Conservation (phyloP, 2,888 invertebrate species). For the Ctena decussata region DNA sequence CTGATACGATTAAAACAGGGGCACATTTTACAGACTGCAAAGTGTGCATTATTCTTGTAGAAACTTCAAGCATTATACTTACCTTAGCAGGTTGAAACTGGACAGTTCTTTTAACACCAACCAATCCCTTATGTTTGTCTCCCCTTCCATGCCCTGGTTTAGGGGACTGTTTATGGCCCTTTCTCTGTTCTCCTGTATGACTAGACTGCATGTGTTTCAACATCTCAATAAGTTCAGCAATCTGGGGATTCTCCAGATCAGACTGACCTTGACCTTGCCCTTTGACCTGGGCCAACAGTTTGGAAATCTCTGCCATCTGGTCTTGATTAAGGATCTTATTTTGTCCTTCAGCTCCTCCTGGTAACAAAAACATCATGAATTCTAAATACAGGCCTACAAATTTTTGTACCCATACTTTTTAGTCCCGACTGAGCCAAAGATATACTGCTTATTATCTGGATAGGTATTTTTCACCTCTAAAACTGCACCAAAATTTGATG, state of each 20-base stretch:
- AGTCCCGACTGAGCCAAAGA: no score
- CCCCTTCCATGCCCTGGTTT: not conserved
- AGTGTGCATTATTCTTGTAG: no score
- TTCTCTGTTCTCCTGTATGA: slow-evolving; percentile 19
- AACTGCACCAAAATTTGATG: no score
- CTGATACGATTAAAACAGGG: no score
- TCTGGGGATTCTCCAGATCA: slow-evolving; percentile 34
- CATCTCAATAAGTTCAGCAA: slow-evolving; percentile 43
- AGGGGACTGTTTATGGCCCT: not conserved
- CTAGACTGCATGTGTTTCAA: slow-evolving; percentile 48
- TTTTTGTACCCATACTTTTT: no score
- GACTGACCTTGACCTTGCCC: slow-evolving; percentile 41
- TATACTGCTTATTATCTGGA: no score
- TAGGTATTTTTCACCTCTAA: no score
- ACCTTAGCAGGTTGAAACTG: slow-evolving; percentile 62
- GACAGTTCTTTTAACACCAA: slow-evolving; percentile 39
- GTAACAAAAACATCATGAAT: not conserved
- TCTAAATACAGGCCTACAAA: no score
- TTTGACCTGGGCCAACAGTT: slow-evolving; percentile 67
- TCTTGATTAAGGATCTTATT: slow-evolving; percentile 68
- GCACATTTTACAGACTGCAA: no score
- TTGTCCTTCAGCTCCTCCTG: not conserved
- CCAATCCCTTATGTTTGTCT: slow-evolving; percentile 18
- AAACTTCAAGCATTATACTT: no score
- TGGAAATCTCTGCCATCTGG: slow-evolving; percentile 75